Percentiles rank a stretch among this genome's conserved stretches.
phyloP scores from a whole-genome alignment of 2,797 vertebrate genomes.

The Aulostomus chinensis region DNA sequence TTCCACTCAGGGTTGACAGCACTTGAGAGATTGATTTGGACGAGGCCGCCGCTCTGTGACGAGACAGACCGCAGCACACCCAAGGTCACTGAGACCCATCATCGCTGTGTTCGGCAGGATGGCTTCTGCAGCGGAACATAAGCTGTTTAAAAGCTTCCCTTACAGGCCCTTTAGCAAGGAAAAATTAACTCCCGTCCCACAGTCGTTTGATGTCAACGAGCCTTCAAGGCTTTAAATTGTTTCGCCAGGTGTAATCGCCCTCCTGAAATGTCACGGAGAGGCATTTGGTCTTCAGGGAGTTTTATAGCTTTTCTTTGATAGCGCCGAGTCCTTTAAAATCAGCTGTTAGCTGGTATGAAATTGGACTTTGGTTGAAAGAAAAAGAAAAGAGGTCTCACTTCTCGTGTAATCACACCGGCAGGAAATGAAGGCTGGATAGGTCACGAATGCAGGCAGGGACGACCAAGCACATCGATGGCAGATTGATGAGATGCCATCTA shows the following conservation, averaged over 20 bases:
- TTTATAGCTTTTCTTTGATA: conserved; percentile 34
- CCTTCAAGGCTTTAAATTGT: conserved; percentile 50
- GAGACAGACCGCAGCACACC: conserved; percentile 31
- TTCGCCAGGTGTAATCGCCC: conserved; percentile 54
- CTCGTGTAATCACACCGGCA: conserved; percentile 12
- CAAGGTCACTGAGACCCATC: conserved; percentile 40
- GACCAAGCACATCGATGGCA: too few species aligned
- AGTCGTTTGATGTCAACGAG: conserved; percentile 55
- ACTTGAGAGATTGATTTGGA: conserved; percentile 33
- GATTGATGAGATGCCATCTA: too few species aligned
- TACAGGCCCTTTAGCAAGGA: conserved; percentile 31
- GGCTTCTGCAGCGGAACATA: neutral
- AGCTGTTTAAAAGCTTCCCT: conserved; percentile 12
- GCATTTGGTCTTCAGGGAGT: conserved; percentile 19
- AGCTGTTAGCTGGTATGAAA: conserved; percentile 20
- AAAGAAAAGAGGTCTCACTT: conserved; percentile 10
- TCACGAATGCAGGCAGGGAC: too few species aligned
- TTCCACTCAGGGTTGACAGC: conserved; percentile 21
- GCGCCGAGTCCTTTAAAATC: conserved; percentile 28
- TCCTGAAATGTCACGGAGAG: conserved; percentile 54
- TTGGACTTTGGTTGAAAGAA: conserved; percentile 7
- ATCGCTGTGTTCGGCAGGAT: conserved; percentile 13
- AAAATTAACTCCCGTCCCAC: conserved; percentile 46
- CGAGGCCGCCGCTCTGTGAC: conserved; percentile 16
- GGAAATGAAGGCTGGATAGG: neutral